Percentiles rank a stretch among this genome's conserved stretches.
These are phyloP conservation scores for Peromyscus eremicus DNA, from an alignment of 2,797 vertebrate genomes.

Conservation along the genomic window DNA sequence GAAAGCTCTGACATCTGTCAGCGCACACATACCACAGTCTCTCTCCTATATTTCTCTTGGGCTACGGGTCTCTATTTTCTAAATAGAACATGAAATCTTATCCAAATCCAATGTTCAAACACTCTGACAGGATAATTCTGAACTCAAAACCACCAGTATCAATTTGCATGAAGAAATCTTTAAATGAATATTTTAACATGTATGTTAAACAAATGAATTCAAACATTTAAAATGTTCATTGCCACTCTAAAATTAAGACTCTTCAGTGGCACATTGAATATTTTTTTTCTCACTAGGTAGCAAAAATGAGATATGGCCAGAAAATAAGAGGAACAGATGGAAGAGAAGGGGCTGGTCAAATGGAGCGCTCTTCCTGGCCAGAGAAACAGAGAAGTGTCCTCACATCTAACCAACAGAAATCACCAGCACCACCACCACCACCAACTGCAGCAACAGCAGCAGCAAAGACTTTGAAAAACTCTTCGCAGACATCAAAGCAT, in stretches of 20 bases:
- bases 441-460: rapidly evolving
- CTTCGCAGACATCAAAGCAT: neutral
- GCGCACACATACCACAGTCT: neutral
- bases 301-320: conserved; percentile 5
- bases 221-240: neutral
- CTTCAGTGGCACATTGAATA: conserved; percentile 9
- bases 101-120: neutral
- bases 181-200: conserved; percentile 50
- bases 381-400: neutral
- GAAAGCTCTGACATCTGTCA: neutral
- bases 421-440: neutral
- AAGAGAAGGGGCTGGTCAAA: neutral
- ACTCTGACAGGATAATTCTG: neutral
- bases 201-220: conserved; percentile 45
- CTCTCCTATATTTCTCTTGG: neutral
- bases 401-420: neutral
- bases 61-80: neutral
- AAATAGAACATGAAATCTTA: neutral
- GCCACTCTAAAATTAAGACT: conserved; percentile 22
- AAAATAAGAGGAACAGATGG: neutral
- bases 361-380: neutral
- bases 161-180: conserved; percentile 43
- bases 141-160: conserved; percentile 7
- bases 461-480: neutral
- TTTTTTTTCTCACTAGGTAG: neutral